Conservation (phyloP, 53 echinoderm and acorn worm species). For the Astropecten irregularis region DNA sequence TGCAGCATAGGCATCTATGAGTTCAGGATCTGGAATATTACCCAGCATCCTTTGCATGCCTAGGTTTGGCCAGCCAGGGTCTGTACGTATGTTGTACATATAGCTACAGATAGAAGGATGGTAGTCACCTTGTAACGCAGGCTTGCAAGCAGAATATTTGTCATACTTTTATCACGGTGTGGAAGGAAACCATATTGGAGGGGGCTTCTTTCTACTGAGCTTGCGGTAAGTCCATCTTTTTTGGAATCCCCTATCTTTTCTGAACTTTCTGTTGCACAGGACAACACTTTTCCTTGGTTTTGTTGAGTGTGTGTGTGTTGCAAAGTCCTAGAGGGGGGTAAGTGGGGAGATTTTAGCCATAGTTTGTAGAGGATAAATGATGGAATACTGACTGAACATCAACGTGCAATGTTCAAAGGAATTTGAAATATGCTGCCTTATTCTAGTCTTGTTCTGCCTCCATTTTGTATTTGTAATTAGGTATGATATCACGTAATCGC, state of each 20-base stretch:
- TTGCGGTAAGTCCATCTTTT: constrained; percentile 30
- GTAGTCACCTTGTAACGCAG: constrained; percentile 9
- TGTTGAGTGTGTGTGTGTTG: neutral
- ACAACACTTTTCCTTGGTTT: neutral
- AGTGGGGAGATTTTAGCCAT: no score
- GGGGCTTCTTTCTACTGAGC: constrained; percentile 17
- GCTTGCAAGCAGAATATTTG: constrained; percentile 44
- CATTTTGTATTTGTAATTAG: constrained; percentile 52
- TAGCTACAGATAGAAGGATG: constrained; percentile 12
- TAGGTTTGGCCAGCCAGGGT: constrained; percentile 30
- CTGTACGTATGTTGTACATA: constrained; percentile 24
- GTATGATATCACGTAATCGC: neutral
- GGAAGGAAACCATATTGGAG: constrained; percentile 52
- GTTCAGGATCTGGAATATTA: no score
- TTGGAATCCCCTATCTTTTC: neutral
- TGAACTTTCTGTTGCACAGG: no score
- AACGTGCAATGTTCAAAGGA: constrained; percentile 10
- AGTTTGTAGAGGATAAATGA: no score
- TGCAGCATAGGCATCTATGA: no score
- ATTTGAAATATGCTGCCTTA: constrained; percentile 43
- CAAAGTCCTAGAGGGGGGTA: no score
- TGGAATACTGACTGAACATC: no score
- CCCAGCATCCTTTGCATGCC: constrained; percentile 52
- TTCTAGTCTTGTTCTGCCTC: constrained; percentile 11
- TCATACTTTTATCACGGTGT: constrained; percentile 54